phyloP scores from a whole-genome alignment of 2,113 vertebrate genomes.

The Lonchura striata region DNA sequence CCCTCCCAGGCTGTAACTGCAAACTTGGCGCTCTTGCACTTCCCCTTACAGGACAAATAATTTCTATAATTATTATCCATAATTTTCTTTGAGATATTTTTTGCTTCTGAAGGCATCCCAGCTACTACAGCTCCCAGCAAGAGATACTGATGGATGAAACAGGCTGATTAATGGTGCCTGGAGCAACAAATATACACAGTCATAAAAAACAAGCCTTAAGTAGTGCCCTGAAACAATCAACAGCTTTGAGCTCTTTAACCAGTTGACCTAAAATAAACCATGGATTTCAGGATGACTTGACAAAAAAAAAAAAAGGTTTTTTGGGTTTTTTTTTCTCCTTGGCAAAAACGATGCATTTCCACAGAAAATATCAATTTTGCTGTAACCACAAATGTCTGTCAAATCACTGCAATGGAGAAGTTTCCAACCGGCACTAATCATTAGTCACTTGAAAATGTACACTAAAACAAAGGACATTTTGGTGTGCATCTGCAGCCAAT shows the following conservation, averaged over 20 bases:
- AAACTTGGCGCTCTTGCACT: background rate
- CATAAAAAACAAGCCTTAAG: background rate
- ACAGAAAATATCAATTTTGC: slow-evolving; percentile 38
- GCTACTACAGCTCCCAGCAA: background rate
- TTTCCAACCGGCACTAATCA: slow-evolving; percentile 35
- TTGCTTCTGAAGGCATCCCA: background rate
- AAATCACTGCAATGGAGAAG: background rate
- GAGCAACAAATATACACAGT: background rate
- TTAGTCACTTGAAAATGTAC: slow-evolving; percentile 38
- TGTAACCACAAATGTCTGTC: slow-evolving; percentile 34
- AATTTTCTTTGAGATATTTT: background rate
- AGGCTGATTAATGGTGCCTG: background rate
- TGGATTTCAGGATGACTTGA: slow-evolving; percentile 44
- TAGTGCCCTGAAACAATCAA: background rate
- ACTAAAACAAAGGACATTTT: slow-evolving; percentile 28
- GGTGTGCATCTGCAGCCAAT: slow-evolving; percentile 55
- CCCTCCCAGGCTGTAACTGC: background rate
- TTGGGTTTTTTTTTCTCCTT: background rate
- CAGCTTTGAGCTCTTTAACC: background rate
- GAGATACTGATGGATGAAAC: background rate
- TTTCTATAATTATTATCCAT: background rate
- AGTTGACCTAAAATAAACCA: slow-evolving; percentile 53
- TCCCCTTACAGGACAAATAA: background rate
- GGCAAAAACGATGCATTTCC: slow-evolving; percentile 23
- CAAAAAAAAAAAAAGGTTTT: background rate